Percentiles rank a stretch among this genome's conserved stretches.
Evolutionary conservation across 2,113 vertebrate species (phyloP).

Genomic region (Clinocottus analis): DNA sequence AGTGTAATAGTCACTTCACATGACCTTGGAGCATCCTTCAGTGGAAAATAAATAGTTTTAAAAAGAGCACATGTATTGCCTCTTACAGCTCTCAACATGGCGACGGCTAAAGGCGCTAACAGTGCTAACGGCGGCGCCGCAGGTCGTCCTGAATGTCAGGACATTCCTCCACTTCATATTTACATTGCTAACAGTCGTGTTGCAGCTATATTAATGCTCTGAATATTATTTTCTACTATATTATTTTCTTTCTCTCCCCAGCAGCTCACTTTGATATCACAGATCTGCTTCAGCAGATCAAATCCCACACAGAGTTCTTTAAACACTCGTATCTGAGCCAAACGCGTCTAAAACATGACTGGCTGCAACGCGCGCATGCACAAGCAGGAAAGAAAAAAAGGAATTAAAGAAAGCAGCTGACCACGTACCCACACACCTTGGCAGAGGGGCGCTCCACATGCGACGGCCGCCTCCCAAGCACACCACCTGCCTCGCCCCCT

Average conservation of each 20-base stretch:
- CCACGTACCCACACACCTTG: slow-evolving; percentile 88
- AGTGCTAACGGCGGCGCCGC: neutral
- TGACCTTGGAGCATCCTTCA: slow-evolving; percentile 14
- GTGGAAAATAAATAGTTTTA: slow-evolving; percentile 8
- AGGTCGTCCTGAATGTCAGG: neutral
- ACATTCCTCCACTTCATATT: neutral
- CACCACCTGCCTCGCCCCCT: slow-evolving; percentile 77
- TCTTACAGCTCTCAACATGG: too few relatives aligned
- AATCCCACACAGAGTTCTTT: neutral
- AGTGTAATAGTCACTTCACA: slow-evolving; percentile 3
- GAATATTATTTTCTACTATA: neutral
- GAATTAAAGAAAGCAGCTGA: slow-evolving; percentile 80
- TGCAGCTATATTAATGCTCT: neutral
- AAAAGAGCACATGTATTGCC: neutral
- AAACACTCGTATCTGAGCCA: slow-evolving; percentile 7
- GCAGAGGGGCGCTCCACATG: slow-evolving; percentile 86
- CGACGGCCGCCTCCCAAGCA: slow-evolving; percentile 84
- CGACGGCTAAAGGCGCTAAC: neutral
- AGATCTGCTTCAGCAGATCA: neutral
- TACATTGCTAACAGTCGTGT: neutral
- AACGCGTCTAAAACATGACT: slow-evolving; percentile 9
- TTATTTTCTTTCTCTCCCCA: neutral
- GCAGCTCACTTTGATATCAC: slow-evolving; percentile 14
- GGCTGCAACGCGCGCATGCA: slow-evolving; percentile 23
- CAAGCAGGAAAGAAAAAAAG: slow-evolving; percentile 44